A percentile compares a stretch with the other conserved stretches of the same genome.
These are phyloP conservation scores for Mythimna albipuncta DNA, from an alignment of 2,888 invertebrate species.

Conservation along the genomic window DNA sequence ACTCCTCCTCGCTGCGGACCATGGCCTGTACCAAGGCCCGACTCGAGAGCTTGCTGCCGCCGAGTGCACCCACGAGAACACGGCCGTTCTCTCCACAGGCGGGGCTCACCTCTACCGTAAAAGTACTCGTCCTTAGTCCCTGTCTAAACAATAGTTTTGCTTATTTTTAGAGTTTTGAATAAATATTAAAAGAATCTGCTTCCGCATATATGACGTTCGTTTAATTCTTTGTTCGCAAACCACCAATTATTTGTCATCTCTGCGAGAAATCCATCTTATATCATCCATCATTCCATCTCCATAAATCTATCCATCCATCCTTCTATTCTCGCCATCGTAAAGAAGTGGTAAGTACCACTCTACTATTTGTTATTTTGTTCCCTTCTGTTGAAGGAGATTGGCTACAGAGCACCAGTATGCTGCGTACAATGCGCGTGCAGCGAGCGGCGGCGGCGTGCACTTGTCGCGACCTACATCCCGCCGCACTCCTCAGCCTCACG, in stretches of 20 bases:
- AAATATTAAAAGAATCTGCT: too few species aligned
- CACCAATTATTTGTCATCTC: not conserved
- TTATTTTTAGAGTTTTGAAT: not conserved
- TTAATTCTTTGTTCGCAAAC: not conserved
- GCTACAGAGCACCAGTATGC: conserved; percentile 14
- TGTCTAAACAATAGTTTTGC: not conserved
- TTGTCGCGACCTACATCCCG: conserved; percentile 86
- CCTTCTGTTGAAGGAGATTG: conserved; percentile 21
- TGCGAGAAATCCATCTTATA: not conserved
- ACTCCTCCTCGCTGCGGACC: too few species aligned
- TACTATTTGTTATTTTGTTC: conserved; percentile 6
- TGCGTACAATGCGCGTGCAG: conserved; percentile 62
- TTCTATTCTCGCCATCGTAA: not conserved
- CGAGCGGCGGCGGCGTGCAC: conserved; percentile 75
- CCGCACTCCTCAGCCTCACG: conserved; percentile 72
- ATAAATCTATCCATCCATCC: too few species aligned
- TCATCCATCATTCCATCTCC: too few species aligned
- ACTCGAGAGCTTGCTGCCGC: too few species aligned
- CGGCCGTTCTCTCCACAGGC: too few species aligned
- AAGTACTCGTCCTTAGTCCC: not conserved
- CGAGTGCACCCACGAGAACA: too few species aligned
- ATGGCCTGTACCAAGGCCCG: too few species aligned
- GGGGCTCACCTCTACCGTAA: too few species aligned
- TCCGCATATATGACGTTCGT: not conserved
- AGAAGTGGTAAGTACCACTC: conserved; percentile 1